Base-by-base conservation (phyloP, 2,888 invertebrate genomes). In the Gortyna flavago region DNA sequence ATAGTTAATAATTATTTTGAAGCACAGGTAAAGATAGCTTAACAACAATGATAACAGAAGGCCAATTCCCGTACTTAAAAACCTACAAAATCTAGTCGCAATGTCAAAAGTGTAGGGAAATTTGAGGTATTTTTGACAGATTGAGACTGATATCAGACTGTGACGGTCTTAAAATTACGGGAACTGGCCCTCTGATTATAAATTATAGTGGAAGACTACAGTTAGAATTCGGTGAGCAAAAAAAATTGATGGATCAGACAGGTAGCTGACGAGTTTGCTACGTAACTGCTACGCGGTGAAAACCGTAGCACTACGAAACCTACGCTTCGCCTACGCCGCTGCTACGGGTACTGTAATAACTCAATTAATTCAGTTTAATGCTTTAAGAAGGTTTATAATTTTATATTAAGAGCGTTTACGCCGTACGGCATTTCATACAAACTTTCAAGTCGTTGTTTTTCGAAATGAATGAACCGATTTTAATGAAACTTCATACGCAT, bases 271-370 rank as follows among this genome's bases (percentile, higher is more conserved):
- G 29, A 51, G 1, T 29, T 11, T 38, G 38, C 44, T 78, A 57
- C 54, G 38, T n/a, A n/a, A 62, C 13, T 21, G 65, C 75, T 67
- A 77, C 59, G 54, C 61, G 29, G 7, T 32, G 59, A 6, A 65
- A 18, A 2, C 29, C 21, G 59, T n/a, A 44, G 51, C 4, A 25
- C 61, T 77, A 72, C 48, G 41, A 67, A n/a, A 32, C 35, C 64
- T 72, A 68, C 64, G 68, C 51, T 13, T 32, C n/a, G 48, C 76
- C 76, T 81, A 80, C 80, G 51, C 59, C 29, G 18, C 18, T 61
- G 32, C 66, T 48, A 81, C 76, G 25, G 29, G 1, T 25, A 32
- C 21, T 25, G 16, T 21, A n/a, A 35, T 16, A 59, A 35, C 29
- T 1, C 16, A 35, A 64, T 35, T 25, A 11, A 4, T 13, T 51